Percentiles rank a stretch among this genome's conserved stretches.
Evolutionary conservation across 2,888 invertebrate genomes (phyloP).

Genomic region (Eueremaeus valkanovi): DNA sequence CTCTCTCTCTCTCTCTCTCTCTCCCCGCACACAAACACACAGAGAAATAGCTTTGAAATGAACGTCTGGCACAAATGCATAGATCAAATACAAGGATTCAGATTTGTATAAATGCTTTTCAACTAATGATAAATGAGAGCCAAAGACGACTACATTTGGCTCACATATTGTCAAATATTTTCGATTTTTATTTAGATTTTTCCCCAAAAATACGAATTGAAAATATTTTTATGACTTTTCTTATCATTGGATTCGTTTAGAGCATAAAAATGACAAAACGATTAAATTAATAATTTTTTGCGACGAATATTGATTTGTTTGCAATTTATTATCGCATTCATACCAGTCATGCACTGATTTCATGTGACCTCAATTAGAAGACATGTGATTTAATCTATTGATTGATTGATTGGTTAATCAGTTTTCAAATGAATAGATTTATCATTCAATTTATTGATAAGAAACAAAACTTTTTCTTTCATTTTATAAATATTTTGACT

Average conservation of each 20-base stretch:
- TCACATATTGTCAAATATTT: not conserved
- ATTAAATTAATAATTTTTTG: too few relatives aligned
- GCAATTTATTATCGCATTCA: conserved; percentile 1
- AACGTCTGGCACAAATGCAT: not conserved
- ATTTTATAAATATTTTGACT: not conserved
- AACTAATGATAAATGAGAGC: conserved; percentile 17
- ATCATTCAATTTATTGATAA: not conserved
- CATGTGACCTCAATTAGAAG: conserved; percentile 17
- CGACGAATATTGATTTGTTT: not conserved
- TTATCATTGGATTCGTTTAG: too few relatives aligned
- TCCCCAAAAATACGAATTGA: too few relatives aligned
- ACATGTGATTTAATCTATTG: conserved; percentile 2
- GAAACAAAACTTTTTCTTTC: too few relatives aligned
- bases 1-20: too few relatives aligned
- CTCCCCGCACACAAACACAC: not conserved
- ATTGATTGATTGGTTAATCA: conserved; percentile 3
- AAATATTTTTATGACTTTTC: too few relatives aligned
- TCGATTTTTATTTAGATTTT: too few relatives aligned
- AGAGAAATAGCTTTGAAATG: not conserved
- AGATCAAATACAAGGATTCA: not conserved
- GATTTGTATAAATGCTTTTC: conserved; percentile 26
- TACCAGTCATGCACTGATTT: conserved; percentile 6
- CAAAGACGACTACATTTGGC: not conserved
- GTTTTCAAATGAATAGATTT: not conserved
- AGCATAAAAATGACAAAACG: too few relatives aligned